Evolutionary conservation across 2,797 vertebrate species (phyloP).

Genomic region (Danio tinwini): DNA sequence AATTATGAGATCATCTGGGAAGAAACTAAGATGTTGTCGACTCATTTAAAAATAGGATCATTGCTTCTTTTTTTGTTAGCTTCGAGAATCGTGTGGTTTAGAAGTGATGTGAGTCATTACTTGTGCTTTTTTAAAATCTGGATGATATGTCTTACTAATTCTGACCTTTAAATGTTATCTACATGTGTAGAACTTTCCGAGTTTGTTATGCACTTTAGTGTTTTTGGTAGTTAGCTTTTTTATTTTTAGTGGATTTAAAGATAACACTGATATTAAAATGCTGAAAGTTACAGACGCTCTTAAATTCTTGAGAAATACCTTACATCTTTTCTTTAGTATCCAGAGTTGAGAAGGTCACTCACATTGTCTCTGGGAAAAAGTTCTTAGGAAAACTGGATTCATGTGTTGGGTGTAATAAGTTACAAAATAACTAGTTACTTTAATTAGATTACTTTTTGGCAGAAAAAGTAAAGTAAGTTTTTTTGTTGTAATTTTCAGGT

Average conservation of each 20-base stretch:
- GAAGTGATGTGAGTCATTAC: neutral
- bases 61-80: neutral
- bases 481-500: too few relatives aligned
- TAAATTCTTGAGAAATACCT: too few relatives aligned
- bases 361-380: too few relatives aligned
- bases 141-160: neutral
- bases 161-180: neutral
- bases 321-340: neutral
- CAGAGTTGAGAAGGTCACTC: neutral
- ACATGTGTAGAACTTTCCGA: neutral
- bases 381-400: too few relatives aligned
- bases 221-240: neutral
- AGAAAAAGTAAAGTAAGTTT: too few relatives aligned
- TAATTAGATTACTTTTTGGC: too few relatives aligned
- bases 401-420: too few relatives aligned
- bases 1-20: neutral
- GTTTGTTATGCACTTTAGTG: neutral
- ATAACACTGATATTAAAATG: slow-evolving; percentile 2
- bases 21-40: neutral
- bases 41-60: neutral
- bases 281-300: neutral
- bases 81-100: slow-evolving; percentile 10
- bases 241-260: neutral
- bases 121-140: neutral
- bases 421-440: too few relatives aligned